Base-by-base conservation (phyloP, 2,888 invertebrate species). In the Laothoe populi region DNA sequence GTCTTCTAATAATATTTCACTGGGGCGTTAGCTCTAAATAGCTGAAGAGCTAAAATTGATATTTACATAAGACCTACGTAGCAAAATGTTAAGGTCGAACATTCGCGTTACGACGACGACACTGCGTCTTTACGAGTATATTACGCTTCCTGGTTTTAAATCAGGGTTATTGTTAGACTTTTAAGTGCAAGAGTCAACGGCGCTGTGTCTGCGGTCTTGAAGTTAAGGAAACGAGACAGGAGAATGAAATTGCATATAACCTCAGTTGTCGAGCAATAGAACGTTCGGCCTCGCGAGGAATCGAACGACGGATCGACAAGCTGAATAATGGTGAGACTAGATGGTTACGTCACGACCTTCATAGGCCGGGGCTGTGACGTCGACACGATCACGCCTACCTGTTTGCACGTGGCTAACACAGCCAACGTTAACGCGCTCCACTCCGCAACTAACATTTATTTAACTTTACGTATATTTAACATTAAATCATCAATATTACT, bases 301-400 rank as follows among this genome's bases (percentile, higher is more conserved):
- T 81, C 81, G 84, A 83, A 80, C 86, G 83, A 84, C 81, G 81
- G 83, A 86, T 87, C 84, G 83, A 80, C 84, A 81, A 82, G 83
- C 83, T 82, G 81, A 84, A 85, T 83, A 85, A 84, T 86, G 83
- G 84, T 83, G 83, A 85, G 83, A 84, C 80, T 86, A 77, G 80
- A 75, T 73, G 70, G 79, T 85, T 86, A 90, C 89, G 87, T 88
- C 89, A 88, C 85, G 89, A 86, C 90, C 91, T 90, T 89, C 88
- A 79, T 82, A 79, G 78, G 80, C 83, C 78, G 78, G 77, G 75
- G 78, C 75, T 74, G 81, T 89, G 89, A 90, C 89, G 89, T 89
- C 77, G 81, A 65, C 71, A 74, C 81, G 80, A 78, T 84, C 83
- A 84, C 86, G 84, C 87, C 88, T 85, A 85, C 83, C 77, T 81